Base-by-base conservation (phyloP, 2,888 invertebrate genomes). In the Apomyelois bistriatella region DNA sequence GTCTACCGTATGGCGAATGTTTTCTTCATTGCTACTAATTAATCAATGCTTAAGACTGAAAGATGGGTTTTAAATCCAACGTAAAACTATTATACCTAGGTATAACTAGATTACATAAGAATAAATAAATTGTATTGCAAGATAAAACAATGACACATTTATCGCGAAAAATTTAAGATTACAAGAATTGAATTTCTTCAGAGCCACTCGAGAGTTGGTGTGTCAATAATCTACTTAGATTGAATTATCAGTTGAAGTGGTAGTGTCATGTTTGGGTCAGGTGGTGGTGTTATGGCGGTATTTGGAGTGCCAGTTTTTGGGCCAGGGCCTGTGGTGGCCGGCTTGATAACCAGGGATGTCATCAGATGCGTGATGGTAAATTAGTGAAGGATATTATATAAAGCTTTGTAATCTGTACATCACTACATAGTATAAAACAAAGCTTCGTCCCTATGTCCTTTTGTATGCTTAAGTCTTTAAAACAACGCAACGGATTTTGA, bases 231-330 rank as follows among this genome's bases (percentile, higher is more conserved):
- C 22, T 4, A 3, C 28, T 28, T 28, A 53, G 40, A 41, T 16
- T 16, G 32, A 32, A n/a, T 32, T 50, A 41, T 32, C 30, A 10
- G 15, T 40, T 40, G 9, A 15, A 30, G 30, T 40, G 15, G 9
- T 12, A 4, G 28, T 49, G 40, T 3, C 61, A 68, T 72, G 72
- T 65, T 74, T 22, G 65, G 73, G 0, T 55, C 64, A 43, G 64
- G 76, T 0, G 54, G 70, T 2, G 66, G 59, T 50, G 41, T 65
- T 35, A 53, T 75, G 42, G 62, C 75, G 0, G 40, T 72, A 30
- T n/a, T 77, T 17, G 67, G 59, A 35, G 48, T 74, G 1, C 76
- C 77, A 0, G 56, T 74, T 0, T 56, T 79, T 1, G 79, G 79
- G 0, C 79, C 80, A 0, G 54, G 28, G 0, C 65, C 70, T 8